phyloP scores from a whole-genome alignment of 2,888 invertebrate species.

The Stenodema calcarata region DNA sequence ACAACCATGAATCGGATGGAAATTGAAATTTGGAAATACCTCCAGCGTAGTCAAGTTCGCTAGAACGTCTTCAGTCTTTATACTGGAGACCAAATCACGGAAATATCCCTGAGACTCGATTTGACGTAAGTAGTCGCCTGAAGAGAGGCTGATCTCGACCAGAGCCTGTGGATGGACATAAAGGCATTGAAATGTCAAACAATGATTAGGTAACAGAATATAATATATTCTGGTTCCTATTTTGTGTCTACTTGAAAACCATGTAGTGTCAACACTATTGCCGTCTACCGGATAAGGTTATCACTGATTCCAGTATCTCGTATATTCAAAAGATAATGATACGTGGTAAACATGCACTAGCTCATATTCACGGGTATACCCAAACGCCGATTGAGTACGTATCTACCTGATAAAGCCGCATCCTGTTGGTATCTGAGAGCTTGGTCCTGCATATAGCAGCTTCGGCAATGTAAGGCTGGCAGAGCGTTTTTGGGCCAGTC shows the following conservation, averaged over 20 bases:
- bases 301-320: no score
- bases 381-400: no score
- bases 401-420: conserved; percentile 49
- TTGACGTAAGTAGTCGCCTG: conserved; percentile 67
- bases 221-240: no score
- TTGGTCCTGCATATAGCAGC: conserved; percentile 28
- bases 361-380: no score
- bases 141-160: conserved; percentile 70
- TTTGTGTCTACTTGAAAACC: no score
- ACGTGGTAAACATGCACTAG: no score
- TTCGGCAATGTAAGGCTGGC: conserved; percentile 34
- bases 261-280: no score
- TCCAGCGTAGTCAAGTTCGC: conserved; percentile 74
- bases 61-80: conserved; percentile 75
- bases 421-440: conserved; percentile 27
- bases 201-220: no score
- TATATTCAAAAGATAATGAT: no score
- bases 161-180: conserved; percentile 66
- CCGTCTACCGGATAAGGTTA: no score
- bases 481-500: conserved; percentile 22
- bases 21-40: neutral
- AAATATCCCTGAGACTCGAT: conserved; percentile 71
- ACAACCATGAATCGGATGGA: no score
- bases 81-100: conserved; percentile 70
- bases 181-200: conserved; percentile 36